Base-by-base conservation (phyloP, 2,888 invertebrate species). In the Pollenia amentaria region DNA sequence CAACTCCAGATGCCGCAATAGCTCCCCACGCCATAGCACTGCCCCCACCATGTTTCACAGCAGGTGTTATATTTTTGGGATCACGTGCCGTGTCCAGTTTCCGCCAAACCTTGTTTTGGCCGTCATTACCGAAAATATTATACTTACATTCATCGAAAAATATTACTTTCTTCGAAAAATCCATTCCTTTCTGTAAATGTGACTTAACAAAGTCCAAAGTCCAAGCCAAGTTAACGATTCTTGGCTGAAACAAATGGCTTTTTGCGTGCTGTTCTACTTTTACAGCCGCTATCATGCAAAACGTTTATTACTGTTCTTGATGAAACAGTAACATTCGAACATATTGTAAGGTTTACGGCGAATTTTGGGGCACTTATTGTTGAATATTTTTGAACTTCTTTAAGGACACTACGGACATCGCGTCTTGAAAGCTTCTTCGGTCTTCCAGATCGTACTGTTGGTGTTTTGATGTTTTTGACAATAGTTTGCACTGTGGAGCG, bases 91-190 rank as follows among this genome's bases (percentile, higher is more conserved):
- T 62, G 62, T 62, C n/a, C 12, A 3, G 62, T 40, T 62, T 62
- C n/a, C n/a, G 14, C 14, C 62, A 62, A 62, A 40, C 40, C 40
- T 62, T 62, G 14, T 12, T 14, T 9, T n/a, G 7, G 9, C 40
- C 62, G 9, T 38, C 40, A 62, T 14, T 62, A 3, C 38, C 62
- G n/a, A 14, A 62, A 62, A 62, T 40, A 14, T 38, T 62, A 57
- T 65, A 65, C 51, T 51, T 51, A 70, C 60, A 18, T 62, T 90
- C 88, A 76, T 90, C 89, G 0, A 85, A 87, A 29, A 44, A 44
- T 44, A 65, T 65, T 14, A 65, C 18, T 21, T n/a, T 18, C 2
- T 46, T 65, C 65, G 18, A 65, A 29, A 65, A 65, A 46, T 46
- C 18, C n/a, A 65, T 46, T 14, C 29, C 65, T 21, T 46, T 65